phyloP scores from a whole-genome alignment of 2,797 vertebrate species.

The Trachops cirrhosus region DNA sequence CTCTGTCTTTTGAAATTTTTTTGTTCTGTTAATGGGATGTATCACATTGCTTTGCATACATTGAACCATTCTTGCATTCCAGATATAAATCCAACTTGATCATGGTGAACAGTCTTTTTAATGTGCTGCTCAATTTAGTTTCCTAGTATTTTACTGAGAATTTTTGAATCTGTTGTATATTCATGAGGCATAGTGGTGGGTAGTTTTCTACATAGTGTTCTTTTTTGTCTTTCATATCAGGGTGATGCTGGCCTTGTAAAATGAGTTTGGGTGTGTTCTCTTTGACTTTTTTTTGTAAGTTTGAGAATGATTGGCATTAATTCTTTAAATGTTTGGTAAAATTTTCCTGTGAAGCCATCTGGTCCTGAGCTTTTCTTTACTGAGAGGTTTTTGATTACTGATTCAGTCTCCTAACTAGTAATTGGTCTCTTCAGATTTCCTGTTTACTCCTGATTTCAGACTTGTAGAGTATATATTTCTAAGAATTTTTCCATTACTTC shows the following conservation, averaged over 20 bases:
- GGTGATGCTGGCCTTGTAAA: background rate
- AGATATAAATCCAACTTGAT: background rate
- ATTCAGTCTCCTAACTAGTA: background rate
- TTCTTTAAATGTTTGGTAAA: background rate
- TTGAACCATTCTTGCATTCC: background rate
- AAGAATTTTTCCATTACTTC: background rate
- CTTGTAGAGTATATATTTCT: background rate
- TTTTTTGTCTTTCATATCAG: background rate
- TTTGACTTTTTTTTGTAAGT: background rate
- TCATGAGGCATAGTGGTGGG: background rate
- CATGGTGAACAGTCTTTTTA: background rate
- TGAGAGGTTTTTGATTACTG: background rate
- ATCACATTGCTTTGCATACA: background rate
- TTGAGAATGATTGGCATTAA: background rate
- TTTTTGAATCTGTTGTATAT: background rate
- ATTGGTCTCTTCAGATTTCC: background rate
- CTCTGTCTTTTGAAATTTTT: background rate
- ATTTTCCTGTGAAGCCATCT: background rate
- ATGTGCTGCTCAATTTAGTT: background rate
- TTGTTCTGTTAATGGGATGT: background rate
- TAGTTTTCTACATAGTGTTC: background rate
- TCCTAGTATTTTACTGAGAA: background rate
- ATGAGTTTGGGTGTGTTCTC: background rate
- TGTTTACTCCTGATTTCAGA: background rate
- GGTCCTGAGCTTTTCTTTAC: background rate